phyloP scores from a whole-genome alignment of 2,888 invertebrate species.

The Brenthis daphne region DNA sequence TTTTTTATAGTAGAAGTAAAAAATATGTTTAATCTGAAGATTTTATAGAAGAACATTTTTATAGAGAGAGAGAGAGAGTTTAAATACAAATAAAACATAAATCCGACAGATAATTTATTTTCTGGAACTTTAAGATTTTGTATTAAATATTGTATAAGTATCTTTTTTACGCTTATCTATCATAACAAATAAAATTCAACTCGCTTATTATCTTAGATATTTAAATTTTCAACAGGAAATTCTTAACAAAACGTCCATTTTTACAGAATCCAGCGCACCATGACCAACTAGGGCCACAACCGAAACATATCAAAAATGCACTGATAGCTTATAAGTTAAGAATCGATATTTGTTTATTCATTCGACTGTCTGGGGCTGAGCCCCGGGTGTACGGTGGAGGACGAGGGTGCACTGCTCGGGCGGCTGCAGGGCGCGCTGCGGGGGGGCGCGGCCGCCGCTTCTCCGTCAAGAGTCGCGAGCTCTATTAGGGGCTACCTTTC shows the following conservation, averaged over 20 bases:
- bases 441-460: slow-evolving; percentile 86
- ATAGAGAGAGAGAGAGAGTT: too few relatives aligned
- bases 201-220: too few relatives aligned
- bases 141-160: too few relatives aligned
- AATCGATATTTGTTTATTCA: slow-evolving; percentile 37
- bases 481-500: slow-evolving; percentile 88
- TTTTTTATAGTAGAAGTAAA: neutral
- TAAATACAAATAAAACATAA: too few relatives aligned
- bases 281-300: slow-evolving; percentile 54
- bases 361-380: slow-evolving; percentile 52
- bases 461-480: slow-evolving; percentile 87
- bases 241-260: slow-evolving; percentile 43
- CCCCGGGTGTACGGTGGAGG: slow-evolving; percentile 75
- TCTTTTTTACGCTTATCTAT: too few relatives aligned
- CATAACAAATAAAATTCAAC: too few relatives aligned
- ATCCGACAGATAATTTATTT: too few relatives aligned
- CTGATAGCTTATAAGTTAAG: slow-evolving; percentile 53
- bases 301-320: slow-evolving; percentile 78
- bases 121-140: too few relatives aligned
- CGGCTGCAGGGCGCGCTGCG: slow-evolving; percentile 86
- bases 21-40: neutral
- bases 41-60: too few relatives aligned
- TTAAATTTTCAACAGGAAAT: too few relatives aligned
- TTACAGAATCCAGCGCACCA: slow-evolving; percentile 71
- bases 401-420: slow-evolving; percentile 83